phyloP scores from a whole-genome alignment of 2,113 vertebrate genomes.

The Microcebus ravelobensis region DNA sequence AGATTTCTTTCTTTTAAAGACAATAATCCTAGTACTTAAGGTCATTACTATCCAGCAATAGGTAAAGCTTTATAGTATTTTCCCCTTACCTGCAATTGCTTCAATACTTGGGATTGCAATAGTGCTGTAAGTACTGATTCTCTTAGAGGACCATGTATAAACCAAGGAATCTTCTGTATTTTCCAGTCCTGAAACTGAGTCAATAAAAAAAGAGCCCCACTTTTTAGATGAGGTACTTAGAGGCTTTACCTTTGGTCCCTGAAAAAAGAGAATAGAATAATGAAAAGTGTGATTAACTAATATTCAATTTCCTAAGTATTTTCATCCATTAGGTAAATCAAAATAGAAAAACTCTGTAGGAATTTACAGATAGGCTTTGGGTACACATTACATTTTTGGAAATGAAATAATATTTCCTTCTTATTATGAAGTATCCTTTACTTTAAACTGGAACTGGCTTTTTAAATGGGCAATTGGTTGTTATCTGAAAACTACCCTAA shows the following conservation, averaged over 20 bases:
- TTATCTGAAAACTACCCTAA: not conserved
- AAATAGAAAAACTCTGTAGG: not conserved
- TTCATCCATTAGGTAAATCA: not conserved
- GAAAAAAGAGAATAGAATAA: constrained; percentile 72
- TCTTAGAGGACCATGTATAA: constrained; percentile 93
- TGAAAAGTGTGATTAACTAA: not conserved
- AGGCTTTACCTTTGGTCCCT: constrained; percentile 88
- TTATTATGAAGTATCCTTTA: not conserved
- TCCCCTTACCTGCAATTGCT: constrained; percentile 92
- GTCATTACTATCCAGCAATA: not conserved
- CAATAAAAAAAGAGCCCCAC: constrained; percentile 97
- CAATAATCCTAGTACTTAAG: not conserved
- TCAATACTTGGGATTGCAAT: constrained; percentile 95
- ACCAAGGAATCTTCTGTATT: constrained; percentile 86
- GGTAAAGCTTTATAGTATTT: not conserved
- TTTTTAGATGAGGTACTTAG: constrained; percentile 90
- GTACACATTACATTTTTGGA: not conserved
- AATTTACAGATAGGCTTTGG: not conserved
- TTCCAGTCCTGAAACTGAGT: constrained; percentile 83
- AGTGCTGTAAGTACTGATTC: constrained; percentile 94
- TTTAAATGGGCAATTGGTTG: not conserved
- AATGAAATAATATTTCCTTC: not conserved
- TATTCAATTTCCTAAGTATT: not conserved
- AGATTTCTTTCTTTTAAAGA: not conserved
- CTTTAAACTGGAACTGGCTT: not conserved